Conservation (phyloP, 2,797 vertebrate species). For the Microchirus variegatus region DNA sequence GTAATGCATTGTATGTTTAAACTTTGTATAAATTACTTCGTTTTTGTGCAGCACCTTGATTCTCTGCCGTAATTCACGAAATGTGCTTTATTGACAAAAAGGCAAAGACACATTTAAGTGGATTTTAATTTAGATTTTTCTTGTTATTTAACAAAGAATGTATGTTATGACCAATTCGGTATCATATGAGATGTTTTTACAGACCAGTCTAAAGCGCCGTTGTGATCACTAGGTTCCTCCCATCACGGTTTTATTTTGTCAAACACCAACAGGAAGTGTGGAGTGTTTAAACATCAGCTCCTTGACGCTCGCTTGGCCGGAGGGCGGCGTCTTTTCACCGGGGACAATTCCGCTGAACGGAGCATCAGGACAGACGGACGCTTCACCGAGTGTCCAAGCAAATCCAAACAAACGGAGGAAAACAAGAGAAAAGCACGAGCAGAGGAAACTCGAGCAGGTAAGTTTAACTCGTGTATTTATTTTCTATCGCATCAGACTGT, state of each 20-base stretch:
- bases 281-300: fast-evolving
- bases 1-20: too few species aligned
- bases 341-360: slow-evolving; percentile 76
- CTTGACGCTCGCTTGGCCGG: slow-evolving; percentile 3
- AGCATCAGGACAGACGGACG: slow-evolving; percentile 62
- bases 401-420: neutral
- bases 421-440: slow-evolving; percentile 9
- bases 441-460: slow-evolving; percentile 54
- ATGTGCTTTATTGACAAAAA: too few species aligned
- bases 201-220: neutral
- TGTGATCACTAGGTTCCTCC: too few species aligned
- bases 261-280: slow-evolving; percentile 27
- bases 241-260: slow-evolving; percentile 42
- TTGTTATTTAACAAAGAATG: too few species aligned
- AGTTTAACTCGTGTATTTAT: neutral
- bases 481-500: neutral
- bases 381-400: slow-evolving; percentile 32
- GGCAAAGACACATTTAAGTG: too few species aligned
- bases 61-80: too few species aligned
- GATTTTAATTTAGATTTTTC: too few species aligned
- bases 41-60: too few species aligned
- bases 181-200: too few species aligned
- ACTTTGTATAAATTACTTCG: too few species aligned
- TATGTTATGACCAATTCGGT: too few species aligned
- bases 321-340: slow-evolving; percentile 80